Conservation (phyloP, 2,113 vertebrate species). For the Bombycilla garrulus region DNA sequence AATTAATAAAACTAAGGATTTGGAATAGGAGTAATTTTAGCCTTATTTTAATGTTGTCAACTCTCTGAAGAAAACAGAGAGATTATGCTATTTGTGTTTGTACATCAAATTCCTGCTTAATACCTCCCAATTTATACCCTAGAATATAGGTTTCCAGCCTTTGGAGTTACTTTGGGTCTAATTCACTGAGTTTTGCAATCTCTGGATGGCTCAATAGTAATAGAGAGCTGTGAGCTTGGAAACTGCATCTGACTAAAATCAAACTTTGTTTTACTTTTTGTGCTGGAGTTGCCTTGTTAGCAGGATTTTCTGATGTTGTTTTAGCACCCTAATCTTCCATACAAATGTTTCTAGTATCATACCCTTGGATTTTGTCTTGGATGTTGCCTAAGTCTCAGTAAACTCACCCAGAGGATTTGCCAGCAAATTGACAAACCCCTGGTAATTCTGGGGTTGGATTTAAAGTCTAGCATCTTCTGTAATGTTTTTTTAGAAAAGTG, state of each 20-base stretch:
- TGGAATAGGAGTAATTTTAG: constrained; percentile 69
- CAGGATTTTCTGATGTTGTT: constrained; percentile 36
- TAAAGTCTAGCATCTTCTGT: background rate
- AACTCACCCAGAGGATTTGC: constrained; percentile 36
- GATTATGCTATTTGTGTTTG: constrained; percentile 73
- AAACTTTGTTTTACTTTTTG: constrained; percentile 30
- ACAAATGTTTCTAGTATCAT: background rate
- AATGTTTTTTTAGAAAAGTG: background rate
- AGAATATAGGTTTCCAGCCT: constrained; percentile 35
- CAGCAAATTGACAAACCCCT: background rate
- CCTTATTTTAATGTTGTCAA: constrained; percentile 53
- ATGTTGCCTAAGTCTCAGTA: constrained; percentile 22
- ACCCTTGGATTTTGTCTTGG: background rate
- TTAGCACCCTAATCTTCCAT: constrained; percentile 35
- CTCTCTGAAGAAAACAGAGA: constrained; percentile 55
- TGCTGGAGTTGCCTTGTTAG: constrained; percentile 39
- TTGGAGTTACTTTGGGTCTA: background rate
- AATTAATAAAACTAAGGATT: constrained; percentile 74
- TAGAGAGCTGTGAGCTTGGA: background rate
- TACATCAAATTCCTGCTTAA: constrained; percentile 56
- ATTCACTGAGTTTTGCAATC: background rate
- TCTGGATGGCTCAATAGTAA: background rate
- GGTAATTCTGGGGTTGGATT: background rate
- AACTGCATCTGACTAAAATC: background rate
- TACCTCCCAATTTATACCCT: constrained; percentile 47